Evolutionary conservation across 2,888 invertebrate species (phyloP), one percentile per base, ranked within the genome.

Genomic region (Adelphocoris suturalis): DNA sequence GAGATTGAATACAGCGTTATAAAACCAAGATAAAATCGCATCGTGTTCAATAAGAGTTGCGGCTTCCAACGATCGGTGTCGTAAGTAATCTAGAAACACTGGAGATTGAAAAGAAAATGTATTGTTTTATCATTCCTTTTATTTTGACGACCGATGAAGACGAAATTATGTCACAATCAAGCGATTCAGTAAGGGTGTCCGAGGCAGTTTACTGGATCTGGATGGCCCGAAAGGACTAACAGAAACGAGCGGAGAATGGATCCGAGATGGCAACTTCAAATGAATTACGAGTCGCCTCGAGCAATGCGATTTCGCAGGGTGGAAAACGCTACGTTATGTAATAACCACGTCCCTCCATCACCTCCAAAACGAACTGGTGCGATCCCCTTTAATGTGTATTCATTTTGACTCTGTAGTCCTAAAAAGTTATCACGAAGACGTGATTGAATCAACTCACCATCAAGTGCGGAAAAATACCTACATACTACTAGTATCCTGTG

Each of bases 231-330:
- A 16, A 16, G 55, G 16, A n/a, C 16, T 57, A 57, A 52, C 57
- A 16, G 57, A n/a, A 57, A n/a, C 16, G n/a, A 57, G 57, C 57
- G 57, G n/a, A n/a, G n/a, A 57, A 57, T n/a, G 57, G 57, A 57
- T 57, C 0, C 16, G n/a, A 57, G 16, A n/a, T 57, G 57, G 57
- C 57, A 16, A 57, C 57, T 57, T 5, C 57, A 57, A 57, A n/a
- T 57, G 57, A 57, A 57, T 57, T 57, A 57, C 57, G 57, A n/a
- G 57, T n/a, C 1, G 57, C 57, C 7, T 5, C 57, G 52, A 52
- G 52, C 52, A 12, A 16, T 5, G n/a, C 52, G 57, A n/a, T 16
- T 16, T 57, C 13, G 57, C 11, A 57, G 7, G 37, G 3, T 37
- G 16, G 57, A 57, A 57, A 52, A 55, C 13, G 57, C 16, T 57